These are phyloP conservation scores for Peribatodes rhomboidaria DNA, from an alignment of 2,888 invertebrate genomes.

Conservation along the genomic window DNA sequence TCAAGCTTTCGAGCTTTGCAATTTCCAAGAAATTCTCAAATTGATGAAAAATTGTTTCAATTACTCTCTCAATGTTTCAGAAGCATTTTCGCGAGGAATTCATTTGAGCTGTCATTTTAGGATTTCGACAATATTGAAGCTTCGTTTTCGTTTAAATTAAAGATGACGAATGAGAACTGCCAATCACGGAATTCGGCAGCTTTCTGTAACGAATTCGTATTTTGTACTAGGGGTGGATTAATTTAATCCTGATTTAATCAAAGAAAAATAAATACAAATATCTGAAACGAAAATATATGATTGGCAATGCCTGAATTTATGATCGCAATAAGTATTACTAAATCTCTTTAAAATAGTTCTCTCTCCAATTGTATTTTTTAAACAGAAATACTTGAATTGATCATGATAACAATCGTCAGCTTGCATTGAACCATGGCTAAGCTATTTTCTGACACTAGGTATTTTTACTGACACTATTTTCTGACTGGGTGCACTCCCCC, in stretches of 20 bases:
- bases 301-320: no score
- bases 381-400: no score
- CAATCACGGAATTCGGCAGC: conserved; percentile 60
- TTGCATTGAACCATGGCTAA: no score
- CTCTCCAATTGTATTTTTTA: no score
- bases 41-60: conserved; percentile 46
- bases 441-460: no score
- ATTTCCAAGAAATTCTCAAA: conserved; percentile 45
- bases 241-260: not conserved
- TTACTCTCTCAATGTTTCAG: conserved; percentile 46
- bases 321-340: no score
- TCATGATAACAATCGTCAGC: no score
- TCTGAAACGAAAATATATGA: no score
- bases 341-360: no score
- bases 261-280: not conserved
- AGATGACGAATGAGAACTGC: conserved; percentile 68
- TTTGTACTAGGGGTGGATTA: not conserved
- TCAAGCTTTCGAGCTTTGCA: conserved; percentile 49
- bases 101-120: conserved; percentile 51
- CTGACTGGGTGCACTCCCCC: no score
- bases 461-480: no score
- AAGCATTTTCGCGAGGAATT: conserved; percentile 43
- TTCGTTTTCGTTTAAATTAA: conserved; percentile 66
- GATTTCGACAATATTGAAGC: conserved; percentile 60
- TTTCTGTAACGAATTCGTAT: conserved; percentile 35